These are phyloP conservation scores for Synodontis membranacea DNA, from an alignment of 2,113 vertebrate genomes.

Conservation along the genomic window DNA sequence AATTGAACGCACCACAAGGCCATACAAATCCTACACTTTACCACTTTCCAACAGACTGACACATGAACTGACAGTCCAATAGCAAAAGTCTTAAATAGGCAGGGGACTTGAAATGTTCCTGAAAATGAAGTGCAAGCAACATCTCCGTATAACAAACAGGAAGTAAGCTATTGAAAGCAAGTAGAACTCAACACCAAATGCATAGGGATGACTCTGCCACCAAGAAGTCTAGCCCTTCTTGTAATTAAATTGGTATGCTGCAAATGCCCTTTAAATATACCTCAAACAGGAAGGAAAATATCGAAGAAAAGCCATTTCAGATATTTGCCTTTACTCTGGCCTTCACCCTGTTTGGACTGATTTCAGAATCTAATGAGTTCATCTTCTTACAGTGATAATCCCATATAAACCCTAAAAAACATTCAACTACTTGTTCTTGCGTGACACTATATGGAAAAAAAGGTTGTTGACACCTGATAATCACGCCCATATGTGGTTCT, in stretches of 20 bases:
- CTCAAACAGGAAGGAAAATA: too few relatives aligned
- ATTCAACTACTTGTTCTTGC: too few relatives aligned
- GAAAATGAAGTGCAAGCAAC: neutral
- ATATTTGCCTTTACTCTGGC: neutral
- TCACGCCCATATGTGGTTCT: too few relatives aligned
- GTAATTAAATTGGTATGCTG: neutral
- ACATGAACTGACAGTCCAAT: neutral
- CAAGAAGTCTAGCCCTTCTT: too few relatives aligned
- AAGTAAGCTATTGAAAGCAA: neutral
- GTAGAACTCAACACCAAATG: neutral
- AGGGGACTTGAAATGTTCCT: neutral
- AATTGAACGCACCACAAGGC: too few relatives aligned
- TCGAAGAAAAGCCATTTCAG: neutral
- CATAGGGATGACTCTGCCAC: neutral
- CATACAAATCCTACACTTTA: too few relatives aligned
- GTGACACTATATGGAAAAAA: too few relatives aligned
- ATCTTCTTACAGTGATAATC: neutral
- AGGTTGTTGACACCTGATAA: too few relatives aligned
- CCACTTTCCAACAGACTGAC: neutral
- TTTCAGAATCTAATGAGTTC: neutral
- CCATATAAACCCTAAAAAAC: too few relatives aligned
- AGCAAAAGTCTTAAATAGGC: neutral
- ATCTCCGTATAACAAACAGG: neutral
- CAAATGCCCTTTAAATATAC: neutral
- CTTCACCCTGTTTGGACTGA: neutral